Base-by-base conservation (phyloP, 2,113 vertebrate species). In the Pelecanoides urinatrix region DNA sequence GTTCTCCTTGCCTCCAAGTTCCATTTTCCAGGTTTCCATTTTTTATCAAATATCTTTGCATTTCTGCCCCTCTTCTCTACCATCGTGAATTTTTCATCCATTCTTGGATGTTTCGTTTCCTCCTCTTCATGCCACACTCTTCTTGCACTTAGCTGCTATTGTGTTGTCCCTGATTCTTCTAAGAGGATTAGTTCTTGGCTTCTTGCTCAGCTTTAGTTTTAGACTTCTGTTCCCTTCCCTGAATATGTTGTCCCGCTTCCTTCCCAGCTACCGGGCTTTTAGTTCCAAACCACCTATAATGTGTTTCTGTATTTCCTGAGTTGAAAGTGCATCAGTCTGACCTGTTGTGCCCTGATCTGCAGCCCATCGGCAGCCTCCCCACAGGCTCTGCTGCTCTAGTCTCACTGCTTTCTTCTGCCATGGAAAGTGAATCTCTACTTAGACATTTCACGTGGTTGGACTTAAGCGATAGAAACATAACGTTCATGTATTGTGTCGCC, bases 401-500 rank as follows among this genome's bases (percentile, higher is more conserved):
- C 61, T 40, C 19, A 1, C 62, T n/a, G 73, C 62, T 75, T 32
- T 5, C 49, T 49, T 55, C 34, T 88, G 66, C 40, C 29, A 0
- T 32, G 52, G 50, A 7, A 32, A 36, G 68, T 10, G 25, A 11
- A 19, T 61, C 50, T 53, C 1, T 29, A 25, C 9, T 38, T 17
- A 23, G 32, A 2, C 11, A 7, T 58, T 82, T 34, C 42, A 4
- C 2, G 1, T 26, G 20, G 21, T 45, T 61, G 87, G 32, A 16
- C 40, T 32, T 21, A 15, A 65, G 27, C 45, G 49, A 3, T 25
- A 49, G 74, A 22, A 36, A 11, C 45, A 7, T 26, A 20, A 3
- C 0, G 0, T 23, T 53, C 10, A 2, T 49, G 53, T 29, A 2
- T 44, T 29, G 27, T 44, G 68, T 40, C 6, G 4, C 74, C 72